Evolutionary conservation across 2,888 invertebrate species (phyloP).

Genomic region (Arrhopalites spinosus): DNA sequence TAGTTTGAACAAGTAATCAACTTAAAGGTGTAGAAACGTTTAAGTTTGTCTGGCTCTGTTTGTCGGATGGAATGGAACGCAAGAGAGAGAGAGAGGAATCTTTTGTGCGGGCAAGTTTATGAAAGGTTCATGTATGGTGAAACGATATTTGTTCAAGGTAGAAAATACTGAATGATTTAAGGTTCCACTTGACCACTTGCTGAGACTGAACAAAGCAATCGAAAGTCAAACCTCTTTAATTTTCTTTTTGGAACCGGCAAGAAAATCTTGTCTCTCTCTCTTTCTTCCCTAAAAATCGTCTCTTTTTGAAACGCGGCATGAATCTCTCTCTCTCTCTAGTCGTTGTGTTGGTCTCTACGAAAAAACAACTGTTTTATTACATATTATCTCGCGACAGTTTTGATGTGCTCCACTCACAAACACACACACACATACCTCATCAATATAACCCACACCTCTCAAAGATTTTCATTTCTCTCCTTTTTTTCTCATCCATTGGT

Average conservation of each 20-base stretch:
- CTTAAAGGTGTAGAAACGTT: neutral
- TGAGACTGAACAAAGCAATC: constrained; percentile 55
- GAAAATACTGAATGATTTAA: constrained; percentile 49
- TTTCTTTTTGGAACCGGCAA: constrained; percentile 51
- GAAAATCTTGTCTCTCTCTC: constrained; percentile 26
- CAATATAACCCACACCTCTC: constrained; percentile 30
- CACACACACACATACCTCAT: constrained; percentile 18
- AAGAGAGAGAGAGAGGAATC: neutral
- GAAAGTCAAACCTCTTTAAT: constrained; percentile 55
- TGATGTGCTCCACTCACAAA: constrained; percentile 33
- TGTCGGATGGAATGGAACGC: neutral
- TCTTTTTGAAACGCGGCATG: constrained; percentile 41
- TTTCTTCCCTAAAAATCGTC: constrained; percentile 45
- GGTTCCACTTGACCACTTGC: constrained; percentile 55
- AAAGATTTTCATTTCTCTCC: constrained; percentile 28
- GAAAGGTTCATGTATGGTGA: constrained; percentile 34
- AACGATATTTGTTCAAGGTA: constrained; percentile 51
- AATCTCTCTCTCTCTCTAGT: constrained; percentile 10
- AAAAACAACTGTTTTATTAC: constrained; percentile 46
- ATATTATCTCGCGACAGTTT: constrained; percentile 52
- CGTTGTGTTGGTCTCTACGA: constrained; percentile 27
- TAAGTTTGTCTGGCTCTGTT: neutral
- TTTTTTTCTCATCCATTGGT: neutral
- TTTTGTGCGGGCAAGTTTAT: constrained; percentile 25
- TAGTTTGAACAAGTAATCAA: neutral